Base-by-base conservation (phyloP, 2,797 vertebrate species). In the Sphenopsis melanotis region DNA sequence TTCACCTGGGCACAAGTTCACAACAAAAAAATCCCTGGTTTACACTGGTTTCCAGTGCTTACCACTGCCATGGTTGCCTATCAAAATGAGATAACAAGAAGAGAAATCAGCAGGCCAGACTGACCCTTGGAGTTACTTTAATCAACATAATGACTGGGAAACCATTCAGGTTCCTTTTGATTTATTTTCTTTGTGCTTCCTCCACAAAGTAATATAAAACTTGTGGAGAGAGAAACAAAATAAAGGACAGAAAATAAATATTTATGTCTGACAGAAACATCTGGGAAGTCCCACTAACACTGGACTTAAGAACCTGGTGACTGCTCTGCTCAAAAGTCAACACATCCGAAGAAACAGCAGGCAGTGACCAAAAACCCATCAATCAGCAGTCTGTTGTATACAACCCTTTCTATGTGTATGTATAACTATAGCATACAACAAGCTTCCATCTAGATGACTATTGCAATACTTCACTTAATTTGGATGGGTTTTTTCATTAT, bases 291-390 rank as follows among this genome's bases (percentile, higher is more conserved):
- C 20, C 59, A 55, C 11, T 71, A 46, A 77, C 32, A 77, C 10
- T 1, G 0, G 10, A 64, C n/a, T 47, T 41, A 78, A 64, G 65
- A 75, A 78, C 26, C 29, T 52, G 29, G 32, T 29, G 60, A 83
- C 23, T 7, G 3, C 14, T 68, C n/a, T 22, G 7, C 52, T 87
- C 49, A 30, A 49, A 87, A 71, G 9, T 46, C 56, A 60, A 2
- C 6, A 11, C 30, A 46, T 42, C 36, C 6, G 21, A 56, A 50
- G 69, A 79, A 34, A 56, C 4, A 88, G 37, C 24, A 74, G 26
- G 22, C 42, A 75, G 61, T 26, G 46, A 39, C 56, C 0, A 0
- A 71, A 94, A 49, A 3, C 4, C 2, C 42, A 85, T 44, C 53
- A 22, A 10, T 37, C n/a, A 75, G 32, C 17, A 84, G 11, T 49